phyloP scores from a whole-genome alignment of 1,140 invertebrate species.

The Ectropis grisescens region DNA sequence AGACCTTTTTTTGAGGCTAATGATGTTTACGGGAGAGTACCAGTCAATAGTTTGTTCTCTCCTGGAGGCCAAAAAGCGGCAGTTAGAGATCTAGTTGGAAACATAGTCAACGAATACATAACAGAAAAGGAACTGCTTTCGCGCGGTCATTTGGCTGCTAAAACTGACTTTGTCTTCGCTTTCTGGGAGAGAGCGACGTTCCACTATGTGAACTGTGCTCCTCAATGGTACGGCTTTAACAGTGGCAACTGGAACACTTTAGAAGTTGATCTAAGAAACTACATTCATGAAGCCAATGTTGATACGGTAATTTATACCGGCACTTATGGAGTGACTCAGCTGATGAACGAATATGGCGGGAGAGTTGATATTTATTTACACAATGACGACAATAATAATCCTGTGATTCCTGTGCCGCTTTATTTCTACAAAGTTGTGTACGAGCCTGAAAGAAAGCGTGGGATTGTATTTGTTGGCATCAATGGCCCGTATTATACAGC shows the following conservation, averaged over 20 bases:
- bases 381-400: conserved; percentile 43
- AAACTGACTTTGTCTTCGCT: conserved; percentile 76
- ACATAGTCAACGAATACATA: conserved; percentile 26
- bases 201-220: conserved; percentile 76
- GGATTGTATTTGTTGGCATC: conserved; percentile 63
- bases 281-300: conserved; percentile 32
- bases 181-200: conserved; percentile 76
- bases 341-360: conserved; percentile 46
- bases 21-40: conserved; percentile 23
- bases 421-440: conserved; percentile 71
- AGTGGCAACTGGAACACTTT: conserved; percentile 75
- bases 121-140: conserved; percentile 56
- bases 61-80: conserved; percentile 31
- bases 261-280: conserved; percentile 56
- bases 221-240: conserved; percentile 77
- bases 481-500: conserved; percentile 64
- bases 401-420: conserved; percentile 57
- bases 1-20: conserved; percentile 44
- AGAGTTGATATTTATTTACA: conserved; percentile 58
- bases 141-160: conserved; percentile 77
- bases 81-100: conserved; percentile 33
- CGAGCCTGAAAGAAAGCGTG: conserved; percentile 40
- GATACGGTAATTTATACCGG: conserved; percentile 70
- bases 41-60: conserved; percentile 37
- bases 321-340: conserved; percentile 52